Evolutionary conservation across 2,797 vertebrate genomes (phyloP), one percentile per base, ranked within the genome.

Genomic region (Arnoldichthys spilopterus): DNA sequence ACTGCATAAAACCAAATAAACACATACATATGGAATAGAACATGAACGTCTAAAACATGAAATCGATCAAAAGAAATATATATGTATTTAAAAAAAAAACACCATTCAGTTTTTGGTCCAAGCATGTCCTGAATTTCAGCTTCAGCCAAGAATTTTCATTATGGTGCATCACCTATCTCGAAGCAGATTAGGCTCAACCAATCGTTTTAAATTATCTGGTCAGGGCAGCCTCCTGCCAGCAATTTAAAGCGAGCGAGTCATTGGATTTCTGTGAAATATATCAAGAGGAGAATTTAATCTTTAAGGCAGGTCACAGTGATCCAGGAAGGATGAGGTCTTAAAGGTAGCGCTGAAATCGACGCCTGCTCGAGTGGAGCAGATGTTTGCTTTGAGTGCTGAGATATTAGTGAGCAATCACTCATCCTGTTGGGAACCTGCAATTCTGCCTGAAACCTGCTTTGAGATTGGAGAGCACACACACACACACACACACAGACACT

Each of bases 351-450:
- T 69, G 58, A 83, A 79, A 76, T 74, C 16, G 47, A 84, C 76
- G 77, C 66, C 64, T 24, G 54, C 77, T 75, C 69, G 59, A 79
- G 81, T 76, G 63, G 72, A 69, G 51, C 73, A 86, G 62, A 78
- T 81, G 82, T 90, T 91, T 89, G 86, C 88, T 90, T 87, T 86
- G 85, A 90, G 86, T 74, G 76, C 70, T 83, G 85, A 82, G 83
- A 80, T 87, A 85, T 84, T 88, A 80, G 82, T 79, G 85, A 86
- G 88, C 92, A 89, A 91, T 91, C 88, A 82, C 53, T 84, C 88
- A 47, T 90, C 88, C 91, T 91, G 90, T 92, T 47, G 90, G 91
- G 91, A 93, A 91, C 89, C 87, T 89, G 85, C 79, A 84, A 87
- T 79, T 84, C 87, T 74, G 90, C 88, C 91, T 92, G 88, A 85